Base-by-base conservation (phyloP, 2,888 invertebrate genomes). In the Lasioglossum oenotherae region DNA sequence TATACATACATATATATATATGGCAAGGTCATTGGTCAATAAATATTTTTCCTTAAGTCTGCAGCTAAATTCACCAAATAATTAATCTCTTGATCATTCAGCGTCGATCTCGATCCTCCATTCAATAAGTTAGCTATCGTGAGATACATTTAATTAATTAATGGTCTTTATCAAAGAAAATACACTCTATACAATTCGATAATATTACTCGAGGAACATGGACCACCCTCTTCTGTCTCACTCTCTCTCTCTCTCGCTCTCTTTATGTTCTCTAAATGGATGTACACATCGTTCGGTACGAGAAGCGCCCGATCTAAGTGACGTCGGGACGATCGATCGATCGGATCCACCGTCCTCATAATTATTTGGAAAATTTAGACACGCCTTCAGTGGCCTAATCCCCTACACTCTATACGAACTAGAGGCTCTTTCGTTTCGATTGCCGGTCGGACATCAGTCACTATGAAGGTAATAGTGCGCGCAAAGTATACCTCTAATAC, bases 21-120 rank as follows among this genome's bases (percentile, higher is more conserved):
- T 93, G 93, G 93, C 93, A 93, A 93, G 92, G 89, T 93, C 92
- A 93, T 93, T 93, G 93, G 92, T 93, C 93, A 93, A 93, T 93
- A 93, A 93, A 93, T 93, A 93, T 92, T 92, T 93, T 87, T 89
- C 64, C 89, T 92, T 91, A 89, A 88, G 81, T 88, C 84, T 87
- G 84, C 76, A 85, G 85, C 88, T 91, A 91, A 89, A 90, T 90
- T 92, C 82, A 80, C 89, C 91, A 91, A 88, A 92, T 88, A 87
- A 91, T 86, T 75, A 78, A 72, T 60, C 79, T 75, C 60, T 74
- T 74, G 80, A 77, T 76, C 31, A n/a, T 14, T 41, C 77, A 49
- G 46, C 60, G n/a, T 74, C 60, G 38, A 71, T 71, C 19, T 38
- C 71, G 38, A 38, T n/a, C 60, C 76, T 76, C 38, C 41, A 6